These are phyloP conservation scores for Rotaria socialis DNA, from an alignment of 2,888 invertebrate genomes.

Conservation along the genomic window DNA sequence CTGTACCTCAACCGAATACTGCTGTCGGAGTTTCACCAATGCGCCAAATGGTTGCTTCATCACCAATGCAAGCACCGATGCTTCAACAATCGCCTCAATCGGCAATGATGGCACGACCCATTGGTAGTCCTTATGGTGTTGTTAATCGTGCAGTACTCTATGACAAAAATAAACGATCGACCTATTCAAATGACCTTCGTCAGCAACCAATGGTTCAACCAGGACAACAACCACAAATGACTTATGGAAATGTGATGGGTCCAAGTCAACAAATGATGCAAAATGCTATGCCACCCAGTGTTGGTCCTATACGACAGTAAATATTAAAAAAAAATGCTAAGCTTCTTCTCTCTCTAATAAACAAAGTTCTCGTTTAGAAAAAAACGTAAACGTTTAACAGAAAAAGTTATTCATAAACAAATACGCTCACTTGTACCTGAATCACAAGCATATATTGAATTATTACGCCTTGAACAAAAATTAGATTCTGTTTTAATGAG, in stretches of 20 bases:
- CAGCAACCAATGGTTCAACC: neutral
- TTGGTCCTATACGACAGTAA: conserved; percentile 7
- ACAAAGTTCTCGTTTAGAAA: neutral
- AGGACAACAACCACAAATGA: neutral
- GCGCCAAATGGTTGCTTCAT: neutral
- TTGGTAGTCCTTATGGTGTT: neutral
- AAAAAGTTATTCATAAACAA: conserved; percentile 46
- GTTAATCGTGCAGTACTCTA: neutral
- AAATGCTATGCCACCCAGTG: neutral
- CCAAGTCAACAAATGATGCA: neutral
- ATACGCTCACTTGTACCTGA: conserved; percentile 82
- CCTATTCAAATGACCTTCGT: conserved; percentile 20
- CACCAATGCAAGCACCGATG: neutral
- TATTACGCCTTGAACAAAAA: conserved; percentile 93
- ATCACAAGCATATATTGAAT: conserved; percentile 98
- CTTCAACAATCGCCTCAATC: neutral
- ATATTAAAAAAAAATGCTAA: no score
- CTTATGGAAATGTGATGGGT: neutral
- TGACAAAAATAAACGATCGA: conserved; percentile 4
- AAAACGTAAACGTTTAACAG: conserved; percentile 38
- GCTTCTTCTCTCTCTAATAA: no score
- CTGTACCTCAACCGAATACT: neutral
- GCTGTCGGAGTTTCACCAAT: neutral
- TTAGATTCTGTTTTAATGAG: conserved; percentile 95
- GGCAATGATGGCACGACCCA: neutral